Base-by-base conservation (phyloP, 2,888 invertebrate species). In the Scaptomyza tumidula region DNA sequence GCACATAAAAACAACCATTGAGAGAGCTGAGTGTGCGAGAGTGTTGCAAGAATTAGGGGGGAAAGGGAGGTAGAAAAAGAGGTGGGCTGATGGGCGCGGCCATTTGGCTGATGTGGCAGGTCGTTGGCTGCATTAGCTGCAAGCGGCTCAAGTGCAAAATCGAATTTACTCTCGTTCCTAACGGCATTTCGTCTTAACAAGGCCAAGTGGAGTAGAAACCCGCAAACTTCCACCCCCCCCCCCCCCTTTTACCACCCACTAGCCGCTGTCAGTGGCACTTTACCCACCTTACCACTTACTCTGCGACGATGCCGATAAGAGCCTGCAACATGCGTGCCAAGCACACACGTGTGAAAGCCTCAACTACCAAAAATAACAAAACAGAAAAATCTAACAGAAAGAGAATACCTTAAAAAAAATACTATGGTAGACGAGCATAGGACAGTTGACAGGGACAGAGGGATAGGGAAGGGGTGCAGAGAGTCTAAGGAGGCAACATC, bases 141-240 rank as follows among this genome's bases (percentile, higher is more conserved):
- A 78, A 76, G 86, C 71, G 84, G 85, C 88, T 88, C 86, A 83
- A 85, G 85, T 85, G 85, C 88, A 85, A 85, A 85, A 85, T 85
- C 85, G 85, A 85, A 88, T 85, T 85, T 86, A 68, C 73, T 71
- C 78, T 59, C 71, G 66, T 63, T 67, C 76, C 86, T 86, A 85
- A 85, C 80, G 88, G 84, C 88, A 86, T 85, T 85, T 88, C 76
- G 72, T 77, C 86, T 72, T 72, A 64, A 65, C 66, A 86, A 41
- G 80, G 76, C 84, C 83, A 85, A 86, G 70, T 71, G 66, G 44
- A 58, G 64, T 52, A 54, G 46, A 46, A 44, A 56, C 45, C 55
- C 14, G 45, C 9, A 14, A 14, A 14, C 48, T n/a, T 29, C 11
- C 29, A 11, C 6, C 19, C 16, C 4, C 41, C 16, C 7, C 10